Evolutionary conservation across 2,888 invertebrate species (phyloP).

Genomic region (Zaprionus lineosus): DNA sequence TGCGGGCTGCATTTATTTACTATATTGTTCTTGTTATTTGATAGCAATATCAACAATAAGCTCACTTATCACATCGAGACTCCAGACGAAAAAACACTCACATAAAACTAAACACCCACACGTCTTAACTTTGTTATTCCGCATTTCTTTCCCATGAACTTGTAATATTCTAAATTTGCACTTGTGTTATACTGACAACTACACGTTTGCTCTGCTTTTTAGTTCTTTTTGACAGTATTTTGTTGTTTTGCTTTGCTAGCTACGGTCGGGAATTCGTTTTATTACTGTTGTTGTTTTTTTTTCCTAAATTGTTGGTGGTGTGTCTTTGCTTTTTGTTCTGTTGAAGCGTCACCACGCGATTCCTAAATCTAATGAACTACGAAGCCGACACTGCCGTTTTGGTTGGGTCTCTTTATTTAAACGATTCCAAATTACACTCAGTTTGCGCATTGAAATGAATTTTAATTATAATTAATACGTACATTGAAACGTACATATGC

Average conservation of each 20-base stretch:
- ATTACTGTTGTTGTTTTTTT: constrained; percentile 22
- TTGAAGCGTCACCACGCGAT: constrained; percentile 56
- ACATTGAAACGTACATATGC: constrained; percentile 21
- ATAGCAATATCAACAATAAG: constrained; percentile 34
- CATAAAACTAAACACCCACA: constrained; percentile 7
- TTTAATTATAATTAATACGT: constrained; percentile 66
- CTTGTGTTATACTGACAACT: constrained; percentile 33
- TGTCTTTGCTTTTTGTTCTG: constrained; percentile 21
- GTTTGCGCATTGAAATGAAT: constrained; percentile 54
- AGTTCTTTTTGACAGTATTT: constrained; percentile 46
- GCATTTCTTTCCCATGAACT: constrained; percentile 66
- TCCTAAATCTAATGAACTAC: constrained; percentile 27
- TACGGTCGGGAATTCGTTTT: constrained; percentile 21
- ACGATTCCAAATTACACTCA: constrained; percentile 41
- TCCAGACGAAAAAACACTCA: constrained; percentile 14
- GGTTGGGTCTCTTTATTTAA: constrained; percentile 33
- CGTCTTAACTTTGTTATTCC: constrained; percentile 43
- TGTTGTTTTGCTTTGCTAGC: constrained; percentile 15
- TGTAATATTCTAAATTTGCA: constrained; percentile 71
- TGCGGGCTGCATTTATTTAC: constrained; percentile 46
- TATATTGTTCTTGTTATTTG: constrained; percentile 50
- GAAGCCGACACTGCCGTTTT: constrained; percentile 48
- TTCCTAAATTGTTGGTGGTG: constrained; percentile 39
- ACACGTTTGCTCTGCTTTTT: constrained; percentile 23
- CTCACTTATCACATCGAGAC: constrained; percentile 57